Percentiles rank a stretch among this genome's conserved stretches.
Conservation (phyloP, 2,797 vertebrate genomes). For the Spinus olivaceus region DNA sequence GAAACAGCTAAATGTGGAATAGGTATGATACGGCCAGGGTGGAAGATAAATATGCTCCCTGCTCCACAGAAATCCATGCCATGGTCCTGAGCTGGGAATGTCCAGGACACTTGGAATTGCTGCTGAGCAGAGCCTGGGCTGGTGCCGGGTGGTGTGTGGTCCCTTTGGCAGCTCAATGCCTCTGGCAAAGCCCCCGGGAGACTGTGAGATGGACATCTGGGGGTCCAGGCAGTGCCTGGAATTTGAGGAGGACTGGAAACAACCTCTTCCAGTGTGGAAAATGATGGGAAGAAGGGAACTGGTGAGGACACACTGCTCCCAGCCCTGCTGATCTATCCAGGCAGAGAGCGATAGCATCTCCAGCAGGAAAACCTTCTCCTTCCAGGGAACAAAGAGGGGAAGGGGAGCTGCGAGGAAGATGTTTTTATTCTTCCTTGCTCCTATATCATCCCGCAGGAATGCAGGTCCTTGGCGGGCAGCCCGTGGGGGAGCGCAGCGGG, state of each 20-base stretch:
- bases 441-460: conserved; percentile 71
- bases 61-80: not conserved
- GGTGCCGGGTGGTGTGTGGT: not conserved
- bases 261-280: not conserved
- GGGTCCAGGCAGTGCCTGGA: not conserved
- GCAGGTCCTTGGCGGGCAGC: conserved; percentile 40
- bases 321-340: conserved; percentile 36
- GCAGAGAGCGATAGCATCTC: conserved; percentile 70
- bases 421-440: conserved; percentile 59
- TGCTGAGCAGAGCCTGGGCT: not conserved
- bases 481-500: not conserved
- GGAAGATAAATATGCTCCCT: not conserved
- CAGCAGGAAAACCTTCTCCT: conserved; percentile 71
- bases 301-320: conserved; percentile 12
- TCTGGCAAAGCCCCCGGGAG: not conserved
- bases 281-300: not conserved
- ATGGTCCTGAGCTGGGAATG: not conserved
- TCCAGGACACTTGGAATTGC: not conserved
- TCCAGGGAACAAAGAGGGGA: conserved; percentile 69
- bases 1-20: not conserved
- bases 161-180: not conserved
- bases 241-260: not conserved
- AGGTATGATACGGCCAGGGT: not conserved
- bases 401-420: conserved; percentile 41
- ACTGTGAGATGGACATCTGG: not conserved